Percentiles rank a stretch among this genome's conserved stretches.
phyloP scores from a whole-genome alignment of 2,797 vertebrate genomes.

The Pseudochirops cupreus region DNA sequence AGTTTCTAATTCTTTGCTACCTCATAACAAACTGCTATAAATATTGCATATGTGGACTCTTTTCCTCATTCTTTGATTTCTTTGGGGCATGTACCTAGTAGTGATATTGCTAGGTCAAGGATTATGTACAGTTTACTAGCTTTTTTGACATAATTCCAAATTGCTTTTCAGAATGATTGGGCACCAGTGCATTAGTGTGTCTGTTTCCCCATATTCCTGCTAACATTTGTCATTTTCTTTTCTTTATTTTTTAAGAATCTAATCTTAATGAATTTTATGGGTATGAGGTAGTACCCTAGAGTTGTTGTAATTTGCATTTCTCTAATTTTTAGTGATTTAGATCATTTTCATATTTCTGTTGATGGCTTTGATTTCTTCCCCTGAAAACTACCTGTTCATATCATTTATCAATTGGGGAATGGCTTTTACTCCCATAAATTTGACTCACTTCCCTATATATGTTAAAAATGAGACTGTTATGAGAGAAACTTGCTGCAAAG shows the following conservation, averaged over 20 bases:
- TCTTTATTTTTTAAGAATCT: not conserved
- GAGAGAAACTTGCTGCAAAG: not conserved
- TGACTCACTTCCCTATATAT: not conserved
- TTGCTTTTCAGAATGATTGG: not conserved
- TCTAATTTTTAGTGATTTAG: no score
- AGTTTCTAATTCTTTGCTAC: not conserved
- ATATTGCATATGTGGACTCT: not conserved
- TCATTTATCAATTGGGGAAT: not conserved
- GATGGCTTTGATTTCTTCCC: not conserved
- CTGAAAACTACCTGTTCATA: not conserved
- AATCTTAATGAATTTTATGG: not conserved
- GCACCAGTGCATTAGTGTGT: not conserved
- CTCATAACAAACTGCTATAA: not conserved
- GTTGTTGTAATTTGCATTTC: not conserved
- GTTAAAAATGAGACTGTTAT: not conserved
- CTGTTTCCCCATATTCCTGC: not conserved
- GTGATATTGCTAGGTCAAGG: not conserved
- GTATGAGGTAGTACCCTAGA: not conserved
- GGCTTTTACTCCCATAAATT: not conserved
- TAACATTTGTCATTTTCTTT: not conserved
- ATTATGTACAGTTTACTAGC: not conserved
- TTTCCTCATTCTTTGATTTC: not conserved
- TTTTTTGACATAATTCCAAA: not conserved
- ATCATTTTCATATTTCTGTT: not conserved
- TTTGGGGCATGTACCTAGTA: not conserved